A percentile compares a stretch with the other conserved stretches of the same genome.
Conservation (phyloP, 2,113 vertebrate genomes). For the Semnopithecus entellus region DNA sequence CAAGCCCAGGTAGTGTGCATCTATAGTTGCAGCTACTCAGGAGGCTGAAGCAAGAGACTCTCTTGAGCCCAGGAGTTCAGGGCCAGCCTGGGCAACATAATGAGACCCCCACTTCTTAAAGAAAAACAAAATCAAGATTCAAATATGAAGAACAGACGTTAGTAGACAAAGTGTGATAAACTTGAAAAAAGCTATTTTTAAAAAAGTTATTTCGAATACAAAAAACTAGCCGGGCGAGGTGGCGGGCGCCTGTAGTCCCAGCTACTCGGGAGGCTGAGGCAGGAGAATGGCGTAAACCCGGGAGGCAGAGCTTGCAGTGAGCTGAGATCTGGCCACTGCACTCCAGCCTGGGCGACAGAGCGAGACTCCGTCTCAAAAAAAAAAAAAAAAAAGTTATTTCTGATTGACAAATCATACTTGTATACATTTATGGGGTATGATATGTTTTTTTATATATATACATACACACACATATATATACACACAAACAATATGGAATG, state of each 20-base stretch:
- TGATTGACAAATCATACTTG: neutral
- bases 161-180: neutral
- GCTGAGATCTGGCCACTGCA: too few relatives aligned
- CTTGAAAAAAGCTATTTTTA: neutral
- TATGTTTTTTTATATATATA: neutral
- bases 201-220: neutral
- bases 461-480: neutral
- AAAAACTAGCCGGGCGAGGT: too few relatives aligned
- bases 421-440: neutral
- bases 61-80: neutral
- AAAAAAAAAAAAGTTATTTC: neutral
- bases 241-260: too few relatives aligned
- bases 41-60: neutral
- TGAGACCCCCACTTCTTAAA: neutral
- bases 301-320: too few relatives aligned
- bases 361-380: too few relatives aligned
- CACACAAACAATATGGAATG: neutral
- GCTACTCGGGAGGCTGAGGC: too few relatives aligned
- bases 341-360: too few relatives aligned
- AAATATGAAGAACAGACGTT: neutral
- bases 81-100: neutral
- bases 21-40: neutral
- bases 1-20: neutral
- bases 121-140: neutral
- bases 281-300: too few relatives aligned